Conservation (phyloP, 2,888 invertebrate genomes). For the Mimas tiliae region DNA sequence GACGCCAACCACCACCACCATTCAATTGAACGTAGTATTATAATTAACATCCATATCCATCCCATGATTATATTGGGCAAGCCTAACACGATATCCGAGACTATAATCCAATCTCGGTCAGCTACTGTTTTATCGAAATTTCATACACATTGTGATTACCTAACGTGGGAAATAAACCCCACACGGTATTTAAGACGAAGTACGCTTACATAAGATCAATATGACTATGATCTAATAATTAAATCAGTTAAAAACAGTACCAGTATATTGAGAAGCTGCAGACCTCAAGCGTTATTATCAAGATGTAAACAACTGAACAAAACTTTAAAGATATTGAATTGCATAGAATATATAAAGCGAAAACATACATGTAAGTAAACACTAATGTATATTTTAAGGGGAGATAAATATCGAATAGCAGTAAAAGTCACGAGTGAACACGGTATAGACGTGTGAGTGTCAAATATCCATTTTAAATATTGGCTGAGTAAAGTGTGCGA, state of each 20-base stretch:
- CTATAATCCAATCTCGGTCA: too few species aligned
- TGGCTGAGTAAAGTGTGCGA: slow-evolving; percentile 39
- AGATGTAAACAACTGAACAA: background rate
- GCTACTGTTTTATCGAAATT: too few species aligned
- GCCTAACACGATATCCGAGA: too few species aligned
- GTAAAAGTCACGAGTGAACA: slow-evolving; percentile 61
- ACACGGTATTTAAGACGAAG: too few species aligned
- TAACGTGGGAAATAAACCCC: too few species aligned
- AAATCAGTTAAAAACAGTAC: background rate
- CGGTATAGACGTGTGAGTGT: slow-evolving; percentile 53
- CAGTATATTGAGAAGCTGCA: background rate
- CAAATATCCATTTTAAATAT: slow-evolving; percentile 73
- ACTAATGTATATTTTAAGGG: slow-evolving; percentile 56
- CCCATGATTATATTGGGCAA: too few species aligned
- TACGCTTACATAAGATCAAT: too few species aligned
- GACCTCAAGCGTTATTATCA: background rate
- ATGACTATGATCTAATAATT: too few species aligned
- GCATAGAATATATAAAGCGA: background rate
- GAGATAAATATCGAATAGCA: slow-evolving; percentile 49
- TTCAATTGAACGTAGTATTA: too few species aligned
- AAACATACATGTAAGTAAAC: slow-evolving; percentile 39
- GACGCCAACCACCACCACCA: too few species aligned
- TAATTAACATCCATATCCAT: too few species aligned
- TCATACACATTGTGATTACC: too few species aligned
- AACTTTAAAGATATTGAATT: slow-evolving; percentile 1